These are phyloP conservation scores for Perizoma flavofasciatum DNA, from an alignment of 2,888 invertebrate species.

Conservation along the genomic window DNA sequence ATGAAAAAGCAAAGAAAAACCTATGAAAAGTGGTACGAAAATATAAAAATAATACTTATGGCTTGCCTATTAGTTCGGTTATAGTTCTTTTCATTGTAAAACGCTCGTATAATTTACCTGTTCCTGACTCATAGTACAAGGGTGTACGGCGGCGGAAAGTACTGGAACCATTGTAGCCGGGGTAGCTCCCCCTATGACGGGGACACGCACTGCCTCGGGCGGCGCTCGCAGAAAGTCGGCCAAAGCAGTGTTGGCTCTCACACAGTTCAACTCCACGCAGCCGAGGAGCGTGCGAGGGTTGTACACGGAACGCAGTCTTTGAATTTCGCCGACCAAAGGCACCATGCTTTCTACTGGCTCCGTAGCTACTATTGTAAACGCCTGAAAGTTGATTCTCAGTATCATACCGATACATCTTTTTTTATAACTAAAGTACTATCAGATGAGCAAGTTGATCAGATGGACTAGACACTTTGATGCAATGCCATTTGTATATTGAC, in stretches of 20 bases:
- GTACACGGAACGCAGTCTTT: constrained; percentile 78
- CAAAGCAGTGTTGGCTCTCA: constrained; percentile 88
- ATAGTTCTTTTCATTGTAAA: no score
- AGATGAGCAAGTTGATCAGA: no score
- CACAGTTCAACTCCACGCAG: constrained; percentile 88
- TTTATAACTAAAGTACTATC: no score
- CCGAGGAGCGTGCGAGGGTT: constrained; percentile 82
- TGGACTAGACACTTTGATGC: no score
- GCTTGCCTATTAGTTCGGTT: no score
- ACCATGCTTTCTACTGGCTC: constrained; percentile 88
- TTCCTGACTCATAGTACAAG: constrained; percentile 75
- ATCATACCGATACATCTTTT: background rate
- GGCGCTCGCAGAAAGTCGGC: constrained; percentile 85
- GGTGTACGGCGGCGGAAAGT: constrained; percentile 85
- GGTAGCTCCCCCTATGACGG: constrained; percentile 88
- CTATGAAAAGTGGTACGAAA: no score
- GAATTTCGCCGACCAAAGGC: constrained; percentile 87
- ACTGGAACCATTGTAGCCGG: constrained; percentile 88
- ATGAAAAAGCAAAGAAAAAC: no score
- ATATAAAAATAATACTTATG: no score
- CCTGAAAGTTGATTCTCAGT: constrained; percentile 45
- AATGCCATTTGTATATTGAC: no score
- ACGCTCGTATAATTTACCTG: constrained; percentile 52
- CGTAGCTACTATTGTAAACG: constrained; percentile 72
- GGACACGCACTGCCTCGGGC: constrained; percentile 85